Percentiles rank a stretch among this genome's conserved stretches.
phyloP scores from a whole-genome alignment of 2,888 invertebrate species.

The Ischnus inquisitorius region DNA sequence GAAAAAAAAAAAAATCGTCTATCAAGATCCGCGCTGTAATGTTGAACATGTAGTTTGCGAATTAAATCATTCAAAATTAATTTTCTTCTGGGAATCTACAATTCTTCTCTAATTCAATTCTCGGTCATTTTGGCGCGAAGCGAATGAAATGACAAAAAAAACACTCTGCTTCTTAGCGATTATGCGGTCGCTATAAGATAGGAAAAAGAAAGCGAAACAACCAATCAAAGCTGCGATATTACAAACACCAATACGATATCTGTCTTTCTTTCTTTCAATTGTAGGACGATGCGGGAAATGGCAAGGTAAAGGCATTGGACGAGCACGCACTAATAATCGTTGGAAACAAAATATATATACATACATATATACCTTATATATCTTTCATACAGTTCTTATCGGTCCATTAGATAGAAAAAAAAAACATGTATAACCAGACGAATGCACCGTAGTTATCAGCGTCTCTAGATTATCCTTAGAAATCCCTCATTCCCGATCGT shows the following conservation, averaged over 20 bases:
- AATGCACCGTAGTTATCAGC: slow-evolving; percentile 56
- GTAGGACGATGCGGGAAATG: slow-evolving; percentile 81
- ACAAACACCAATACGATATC: slow-evolving; percentile 62
- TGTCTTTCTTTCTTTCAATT: slow-evolving; percentile 78
- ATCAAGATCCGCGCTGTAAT: no score
- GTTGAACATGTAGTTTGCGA: no score
- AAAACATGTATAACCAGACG: slow-evolving; percentile 22
- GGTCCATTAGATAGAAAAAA: slow-evolving; percentile 44
- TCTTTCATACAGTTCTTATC: neutral
- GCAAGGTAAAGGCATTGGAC: slow-evolving; percentile 77
- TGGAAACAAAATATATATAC: slow-evolving; percentile 15
- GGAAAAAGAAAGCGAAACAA: slow-evolving; percentile 23
- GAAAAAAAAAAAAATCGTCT: neutral
- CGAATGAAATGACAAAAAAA: neutral
- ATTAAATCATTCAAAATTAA: no score
- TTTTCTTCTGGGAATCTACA: no score
- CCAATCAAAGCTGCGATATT: neutral
- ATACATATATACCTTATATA: neutral
- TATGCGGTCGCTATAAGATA: neutral
- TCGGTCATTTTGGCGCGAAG: neutral
- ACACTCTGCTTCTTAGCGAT: neutral
- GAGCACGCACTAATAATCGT: slow-evolving; percentile 46
- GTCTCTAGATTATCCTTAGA: slow-evolving; percentile 16
- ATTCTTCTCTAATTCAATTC: no score
- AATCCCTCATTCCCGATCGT: neutral